Conservation (phyloP, 2,797 vertebrate genomes). For the Halcyon badia region DNA sequence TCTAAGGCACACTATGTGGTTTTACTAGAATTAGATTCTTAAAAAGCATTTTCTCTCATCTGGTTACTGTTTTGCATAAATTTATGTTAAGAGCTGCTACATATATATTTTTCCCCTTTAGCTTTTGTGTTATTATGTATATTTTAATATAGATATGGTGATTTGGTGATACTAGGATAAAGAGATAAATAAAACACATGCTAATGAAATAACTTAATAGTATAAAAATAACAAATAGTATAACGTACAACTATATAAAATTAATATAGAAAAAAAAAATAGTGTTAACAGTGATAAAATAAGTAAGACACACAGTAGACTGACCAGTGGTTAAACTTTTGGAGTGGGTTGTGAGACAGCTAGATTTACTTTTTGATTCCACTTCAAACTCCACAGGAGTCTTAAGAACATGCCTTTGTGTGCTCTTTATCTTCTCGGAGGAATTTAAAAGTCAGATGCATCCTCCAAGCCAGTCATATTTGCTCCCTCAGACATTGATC, state of each 20-base stretch:
- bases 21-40: not conserved
- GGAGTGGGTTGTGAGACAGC: not conserved
- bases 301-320: not conserved
- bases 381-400: not conserved
- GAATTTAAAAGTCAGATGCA: not conserved
- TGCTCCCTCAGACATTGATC: not conserved
- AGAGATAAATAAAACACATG: not conserved
- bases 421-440: not conserved
- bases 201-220: not conserved
- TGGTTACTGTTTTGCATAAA: not conserved
- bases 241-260: too few relatives aligned
- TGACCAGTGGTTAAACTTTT: not conserved
- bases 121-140: not conserved
- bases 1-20: not conserved
- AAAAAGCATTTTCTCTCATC: not conserved
- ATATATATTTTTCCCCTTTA: not conserved
- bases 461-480: not conserved
- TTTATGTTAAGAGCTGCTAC: not conserved
- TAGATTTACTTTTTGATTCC: not conserved
- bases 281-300: not conserved
- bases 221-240: not conserved
- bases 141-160: not conserved
- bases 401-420: not conserved
- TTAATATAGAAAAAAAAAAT: not conserved
- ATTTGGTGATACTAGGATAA: not conserved